Base-by-base conservation (phyloP, 2,797 vertebrate species). In the Nannoperca obscura region DNA sequence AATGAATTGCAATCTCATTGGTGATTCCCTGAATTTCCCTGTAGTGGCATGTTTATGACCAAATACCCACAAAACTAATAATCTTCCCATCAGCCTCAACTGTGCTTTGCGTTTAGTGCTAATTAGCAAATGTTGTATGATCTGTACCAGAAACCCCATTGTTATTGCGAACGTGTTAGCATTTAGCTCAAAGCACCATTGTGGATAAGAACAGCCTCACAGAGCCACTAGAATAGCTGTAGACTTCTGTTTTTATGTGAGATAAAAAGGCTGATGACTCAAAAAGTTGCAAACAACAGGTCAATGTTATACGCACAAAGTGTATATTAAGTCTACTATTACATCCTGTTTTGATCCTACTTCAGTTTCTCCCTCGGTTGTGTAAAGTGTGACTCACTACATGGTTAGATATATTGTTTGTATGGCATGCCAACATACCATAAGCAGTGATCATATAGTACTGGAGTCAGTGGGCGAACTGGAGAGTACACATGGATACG, bases 331-430 rank as follows among this genome's bases (percentile, higher is more conserved):
- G 20, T 22, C 27, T 57, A 74, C 52, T 74, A 80, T 46, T 54
- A 68, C 74, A 73, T 88, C 81, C 86, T 84, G 58, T 80, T 88
- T 79, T 68, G 5, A 55, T 75, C 49, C 55, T 4, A 2, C 54
- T 58, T 42, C 4, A 5, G 9, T 7, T 72, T 24, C 49, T 38
- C 50, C 34, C 61, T 47, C 77, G 81, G 59, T 78, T 82, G 44
- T 54, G 67, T 77, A 63, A 76, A 85, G 66, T 2, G 2, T 89
- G 86, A 88, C 71, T 91, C 81, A 86, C 55, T 20, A 7, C 17
- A 66, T 3, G 47, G 50, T 68, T 59, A 61, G 20, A 30, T 63
- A 15, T 62, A 62, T 63, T 40, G 62, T 38, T 22, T 13, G 13
- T 15, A 34, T 36, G 54, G 47, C 24, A 34, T 63, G 62, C 67